These are phyloP conservation scores for Tadarida brasiliensis DNA, from an alignment of 2,797 vertebrate species.

Conservation along the genomic window DNA sequence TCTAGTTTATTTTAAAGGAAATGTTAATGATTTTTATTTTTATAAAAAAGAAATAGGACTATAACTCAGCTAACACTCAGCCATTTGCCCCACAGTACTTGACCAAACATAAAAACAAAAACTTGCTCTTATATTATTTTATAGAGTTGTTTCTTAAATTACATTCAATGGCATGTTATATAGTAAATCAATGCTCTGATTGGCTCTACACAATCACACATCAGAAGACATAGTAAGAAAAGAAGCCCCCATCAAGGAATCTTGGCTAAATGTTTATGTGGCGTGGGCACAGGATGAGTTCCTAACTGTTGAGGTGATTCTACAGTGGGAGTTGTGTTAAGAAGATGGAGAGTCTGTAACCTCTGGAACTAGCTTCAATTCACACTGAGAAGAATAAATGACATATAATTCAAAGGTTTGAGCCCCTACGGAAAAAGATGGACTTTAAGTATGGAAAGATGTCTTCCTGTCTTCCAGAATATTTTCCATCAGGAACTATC, in stretches of 20 bases:
- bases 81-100: not conserved
- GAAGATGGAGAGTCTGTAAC: not conserved
- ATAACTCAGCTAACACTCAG: not conserved
- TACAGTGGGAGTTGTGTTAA: not conserved
- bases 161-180: constrained; percentile 4
- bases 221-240: not conserved
- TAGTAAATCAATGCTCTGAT: constrained; percentile 17
- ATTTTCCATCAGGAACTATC: constrained; percentile 28
- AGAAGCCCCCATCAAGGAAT: not conserved
- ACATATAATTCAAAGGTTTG: not conserved
- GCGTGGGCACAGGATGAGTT: not conserved
- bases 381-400: constrained; percentile 30
- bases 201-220: not conserved
- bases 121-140: not conserved
- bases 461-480: not conserved
- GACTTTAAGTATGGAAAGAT: not conserved
- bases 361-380: not conserved
- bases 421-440: not conserved
- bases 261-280: not conserved
- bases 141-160: constrained; percentile 19
- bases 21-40: constrained; percentile 39
- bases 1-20: constrained; percentile 46
- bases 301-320: not conserved
- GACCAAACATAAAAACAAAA: not conserved
- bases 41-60: constrained; percentile 19